These are phyloP conservation scores for Sitobion miscanthi DNA, from an alignment of 1,140 invertebrate genomes.

Conservation along the genomic window DNA sequence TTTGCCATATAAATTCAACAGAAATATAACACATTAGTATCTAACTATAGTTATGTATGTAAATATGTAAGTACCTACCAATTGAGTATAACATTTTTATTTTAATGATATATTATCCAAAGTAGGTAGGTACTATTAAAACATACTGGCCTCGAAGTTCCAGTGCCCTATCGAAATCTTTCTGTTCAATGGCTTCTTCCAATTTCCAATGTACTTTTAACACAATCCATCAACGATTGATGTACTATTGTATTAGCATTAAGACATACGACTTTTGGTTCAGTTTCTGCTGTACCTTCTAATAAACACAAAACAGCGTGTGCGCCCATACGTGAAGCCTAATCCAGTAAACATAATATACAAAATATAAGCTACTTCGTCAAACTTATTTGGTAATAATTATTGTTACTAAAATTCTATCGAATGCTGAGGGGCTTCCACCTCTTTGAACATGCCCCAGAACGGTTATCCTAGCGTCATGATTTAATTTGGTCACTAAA, in stretches of 20 bases:
- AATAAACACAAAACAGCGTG: constrained; percentile 97
- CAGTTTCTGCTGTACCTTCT: constrained; percentile 90
- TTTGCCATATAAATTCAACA: too few relatives aligned
- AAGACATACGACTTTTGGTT: constrained; percentile 92
- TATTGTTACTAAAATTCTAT: constrained; percentile 80
- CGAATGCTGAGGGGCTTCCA: constrained; percentile 98
- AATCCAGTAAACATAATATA: neutral
- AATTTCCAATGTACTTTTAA: constrained; percentile 91
- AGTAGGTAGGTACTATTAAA: neutral
- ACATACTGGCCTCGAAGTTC: constrained; percentile 86
- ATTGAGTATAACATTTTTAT: neutral
- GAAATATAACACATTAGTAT: too few relatives aligned
- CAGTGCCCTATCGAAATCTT: constrained; percentile 93
- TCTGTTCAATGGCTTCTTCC: constrained; percentile 83
- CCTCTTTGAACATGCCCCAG: constrained; percentile 98
- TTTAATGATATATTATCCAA: neutral
- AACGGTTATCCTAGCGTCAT: constrained; percentile 97
- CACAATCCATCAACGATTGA: constrained; percentile 96
- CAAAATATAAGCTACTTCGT: neutral
- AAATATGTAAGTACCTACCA: too few relatives aligned
- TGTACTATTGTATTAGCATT: constrained; percentile 97
- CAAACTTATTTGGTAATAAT: neutral
- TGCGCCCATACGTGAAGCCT: constrained; percentile 99
- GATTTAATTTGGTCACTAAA: constrained; percentile 87
- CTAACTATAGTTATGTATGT: too few relatives aligned